These are phyloP conservation scores for Microplitis manilae DNA, from an alignment of 2,888 invertebrate species.

Conservation along the genomic window DNA sequence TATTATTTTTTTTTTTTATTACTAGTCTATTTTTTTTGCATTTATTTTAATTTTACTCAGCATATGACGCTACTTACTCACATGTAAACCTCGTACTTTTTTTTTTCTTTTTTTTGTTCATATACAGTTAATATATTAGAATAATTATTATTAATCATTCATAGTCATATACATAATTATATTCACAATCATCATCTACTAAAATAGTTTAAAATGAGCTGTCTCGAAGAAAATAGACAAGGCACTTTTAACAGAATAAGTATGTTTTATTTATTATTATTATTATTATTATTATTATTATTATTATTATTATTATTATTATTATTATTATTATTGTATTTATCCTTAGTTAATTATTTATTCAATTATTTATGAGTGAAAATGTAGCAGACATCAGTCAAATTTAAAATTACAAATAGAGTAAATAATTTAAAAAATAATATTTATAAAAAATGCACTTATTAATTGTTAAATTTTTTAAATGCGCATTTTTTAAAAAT, in stretches of 20 bases:
- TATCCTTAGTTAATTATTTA: not conserved
- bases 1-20: not conserved
- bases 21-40: slow-evolving; percentile 5
- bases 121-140: not conserved
- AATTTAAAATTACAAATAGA: no score
- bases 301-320: no score
- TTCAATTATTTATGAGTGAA: not conserved
- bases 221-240: slow-evolving; percentile 71
- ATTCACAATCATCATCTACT: slow-evolving; percentile 66
- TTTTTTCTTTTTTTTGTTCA: not conserved
- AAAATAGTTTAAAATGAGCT: slow-evolving; percentile 69
- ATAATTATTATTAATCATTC: slow-evolving; percentile 14
- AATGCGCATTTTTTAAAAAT: no score
- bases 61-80: not conserved
- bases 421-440: no score
- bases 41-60: not conserved
- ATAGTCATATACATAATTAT: slow-evolving; percentile 57
- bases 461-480: no score
- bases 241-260: slow-evolving; percentile 70
- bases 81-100: not conserved
- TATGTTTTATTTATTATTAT: slow-evolving; percentile 41
- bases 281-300: not conserved
- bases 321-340: slow-evolving; percentile 6
- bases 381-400: no score
- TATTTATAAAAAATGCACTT: no score